Conservation (phyloP, 1,140 invertebrate species). For the Drosophila pseudoananassae region DNA sequence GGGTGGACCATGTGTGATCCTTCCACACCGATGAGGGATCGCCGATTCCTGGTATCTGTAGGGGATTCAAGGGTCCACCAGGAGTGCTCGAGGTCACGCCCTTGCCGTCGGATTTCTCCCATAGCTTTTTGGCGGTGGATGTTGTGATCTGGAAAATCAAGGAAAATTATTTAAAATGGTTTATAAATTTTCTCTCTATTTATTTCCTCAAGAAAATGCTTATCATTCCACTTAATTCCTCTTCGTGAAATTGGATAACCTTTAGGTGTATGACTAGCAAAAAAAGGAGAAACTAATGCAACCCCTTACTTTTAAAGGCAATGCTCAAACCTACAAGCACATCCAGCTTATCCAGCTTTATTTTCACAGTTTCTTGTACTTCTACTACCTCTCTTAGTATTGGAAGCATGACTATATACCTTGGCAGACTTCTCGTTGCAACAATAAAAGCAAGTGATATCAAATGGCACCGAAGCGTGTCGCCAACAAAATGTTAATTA, state of each 20-base stretch:
- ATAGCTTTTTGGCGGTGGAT: constrained; percentile 84
- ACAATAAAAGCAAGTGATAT: constrained; percentile 26
- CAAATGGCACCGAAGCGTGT: constrained; percentile 45
- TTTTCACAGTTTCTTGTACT: neutral
- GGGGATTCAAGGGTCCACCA: constrained; percentile 75
- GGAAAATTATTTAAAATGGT: constrained; percentile 14
- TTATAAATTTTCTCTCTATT: constrained; percentile 23
- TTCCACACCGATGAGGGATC: constrained; percentile 83
- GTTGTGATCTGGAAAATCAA: constrained; percentile 76
- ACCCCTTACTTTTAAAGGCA: neutral
- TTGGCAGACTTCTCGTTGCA: neutral
- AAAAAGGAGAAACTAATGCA: neutral
- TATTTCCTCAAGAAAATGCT: constrained; percentile 2
- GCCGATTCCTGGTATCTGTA: constrained; percentile 80
- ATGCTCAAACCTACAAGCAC: neutral
- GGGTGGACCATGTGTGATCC: constrained; percentile 83
- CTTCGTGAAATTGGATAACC: neutral
- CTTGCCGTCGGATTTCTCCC: constrained; percentile 83
- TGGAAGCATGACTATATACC: too few species aligned
- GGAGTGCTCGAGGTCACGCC: constrained; percentile 63
- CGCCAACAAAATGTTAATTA: constrained; percentile 47
- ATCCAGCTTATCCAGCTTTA: constrained; percentile 1
- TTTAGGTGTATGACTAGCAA: neutral
- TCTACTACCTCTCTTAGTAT: neutral
- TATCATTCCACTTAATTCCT: constrained; percentile 8